Base-by-base conservation (phyloP, 2,888 invertebrate genomes). In the Julus scandinavius region DNA sequence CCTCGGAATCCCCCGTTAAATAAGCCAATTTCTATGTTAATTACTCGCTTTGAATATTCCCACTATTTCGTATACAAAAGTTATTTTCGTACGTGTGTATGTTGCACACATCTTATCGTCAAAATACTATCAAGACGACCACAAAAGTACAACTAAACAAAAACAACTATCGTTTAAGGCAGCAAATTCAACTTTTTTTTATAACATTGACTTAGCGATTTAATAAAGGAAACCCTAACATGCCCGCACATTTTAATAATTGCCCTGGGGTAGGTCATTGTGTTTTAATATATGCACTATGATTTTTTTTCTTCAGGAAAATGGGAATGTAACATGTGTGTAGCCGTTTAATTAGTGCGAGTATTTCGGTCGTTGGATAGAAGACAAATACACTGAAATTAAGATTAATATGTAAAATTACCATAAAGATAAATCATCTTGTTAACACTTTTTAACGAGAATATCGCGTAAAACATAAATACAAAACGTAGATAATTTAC, bases 21-120 rank as follows among this genome's bases (percentile, higher is more conserved):
- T 72, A 72, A 72, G 72, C 72, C 72, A 72, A 72, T 72, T 72
- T 72, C 72, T 72, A 72, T 72, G 72, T 72, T 72, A 72, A 72
- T 72, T 72, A 72, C 72, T 72, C 72, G 72, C 72, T 72, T 72
- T 72, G 72, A 72, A 72, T 72, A 72, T 72, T 29, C 72, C 72
- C 72, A 72, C 72, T 72, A 72, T 72, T 72, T 72, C 72, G 29
- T 29, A 29, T 29, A 45, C 7, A 45, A 15, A 17, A 72, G 72
- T 72, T 72, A 29, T 29, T 72, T 9, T 29, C 29, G 29, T 29
- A n/a, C 29, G 29, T 29, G n/a, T 29, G 1, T 72, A 29, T 72
- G 29, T 29, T 72, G 29, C 72, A 72, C 72, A 29, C 72, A 29
- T 72, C 72, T 72, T 72, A 72, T 72, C 72, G 72, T 72, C 72